phyloP scores from a whole-genome alignment of 2,797 vertebrate genomes.

The Acanthornis magna region DNA sequence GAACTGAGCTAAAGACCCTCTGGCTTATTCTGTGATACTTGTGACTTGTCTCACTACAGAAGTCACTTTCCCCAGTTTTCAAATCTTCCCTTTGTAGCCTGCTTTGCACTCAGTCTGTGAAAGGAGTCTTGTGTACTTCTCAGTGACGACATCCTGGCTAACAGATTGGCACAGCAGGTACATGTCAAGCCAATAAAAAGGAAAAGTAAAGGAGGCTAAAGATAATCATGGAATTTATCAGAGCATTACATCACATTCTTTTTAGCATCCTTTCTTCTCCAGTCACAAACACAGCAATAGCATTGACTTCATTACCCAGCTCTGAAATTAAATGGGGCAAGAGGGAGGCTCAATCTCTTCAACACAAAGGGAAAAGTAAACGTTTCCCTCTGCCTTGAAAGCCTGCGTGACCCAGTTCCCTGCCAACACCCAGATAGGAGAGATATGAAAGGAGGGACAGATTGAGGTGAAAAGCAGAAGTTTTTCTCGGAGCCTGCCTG shows the following conservation, averaged over 20 bases:
- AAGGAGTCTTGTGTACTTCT: background rate
- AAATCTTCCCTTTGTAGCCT: background rate
- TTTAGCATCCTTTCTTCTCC: background rate
- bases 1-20: background rate
- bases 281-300: background rate
- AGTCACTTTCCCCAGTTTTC: background rate
- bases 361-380: background rate
- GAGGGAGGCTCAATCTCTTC: background rate
- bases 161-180: constrained; percentile 59
- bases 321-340: constrained; percentile 43
- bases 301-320: background rate
- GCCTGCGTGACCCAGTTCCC: background rate
- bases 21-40: background rate
- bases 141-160: background rate
- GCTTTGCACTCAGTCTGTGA: background rate
- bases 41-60: background rate
- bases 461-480: background rate
- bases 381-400: background rate
- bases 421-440: background rate
- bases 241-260: constrained; percentile 34
- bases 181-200: constrained; percentile 23
- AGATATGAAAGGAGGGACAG: background rate
- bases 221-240: constrained; percentile 30
- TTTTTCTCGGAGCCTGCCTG: background rate
- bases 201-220: constrained; percentile 11